These are phyloP conservation scores for Leptinotarsa haldemani DNA, from an alignment of 2,888 invertebrate genomes.

Conservation along the genomic window DNA sequence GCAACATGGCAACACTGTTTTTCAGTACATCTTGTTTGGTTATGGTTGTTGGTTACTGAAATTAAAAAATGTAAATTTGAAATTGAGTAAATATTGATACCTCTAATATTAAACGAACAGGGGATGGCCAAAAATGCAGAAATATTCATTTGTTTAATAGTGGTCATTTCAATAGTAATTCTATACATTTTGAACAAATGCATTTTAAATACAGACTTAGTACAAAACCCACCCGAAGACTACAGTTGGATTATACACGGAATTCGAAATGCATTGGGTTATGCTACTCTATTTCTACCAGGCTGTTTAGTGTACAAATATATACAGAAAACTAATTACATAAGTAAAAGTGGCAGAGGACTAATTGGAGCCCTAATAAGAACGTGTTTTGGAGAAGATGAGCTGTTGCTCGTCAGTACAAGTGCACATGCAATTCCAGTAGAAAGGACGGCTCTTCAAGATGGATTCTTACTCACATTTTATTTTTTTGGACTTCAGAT, in stretches of 20 bases:
- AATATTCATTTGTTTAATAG: slow-evolving; percentile 59
- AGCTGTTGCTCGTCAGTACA: slow-evolving; percentile 58
- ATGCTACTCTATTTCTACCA: slow-evolving; percentile 88
- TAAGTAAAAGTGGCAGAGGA: slow-evolving; percentile 76
- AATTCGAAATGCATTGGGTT: slow-evolving; percentile 85
- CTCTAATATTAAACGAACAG: not conserved
- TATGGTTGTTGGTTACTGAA: not conserved
- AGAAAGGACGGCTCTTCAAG: slow-evolving; percentile 69
- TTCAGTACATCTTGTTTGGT: not conserved
- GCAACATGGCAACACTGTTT: too few relatives aligned
- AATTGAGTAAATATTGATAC: not conserved
- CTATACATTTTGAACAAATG: slow-evolving; percentile 58
- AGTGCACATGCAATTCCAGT: slow-evolving; percentile 32
- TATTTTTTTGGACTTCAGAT: slow-evolving; percentile 91
- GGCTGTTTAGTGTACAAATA: slow-evolving; percentile 87
- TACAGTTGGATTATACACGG: slow-evolving; percentile 83
- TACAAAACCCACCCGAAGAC: slow-evolving; percentile 67
- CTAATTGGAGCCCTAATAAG: slow-evolving; percentile 65
- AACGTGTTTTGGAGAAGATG: slow-evolving; percentile 69
- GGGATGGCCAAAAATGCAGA: slow-evolving; percentile 63
- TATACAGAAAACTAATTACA: slow-evolving; percentile 80
- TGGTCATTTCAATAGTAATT: slow-evolving; percentile 44
- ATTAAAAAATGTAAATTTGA: not conserved
- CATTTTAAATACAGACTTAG: slow-evolving; percentile 58
- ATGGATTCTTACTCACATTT: slow-evolving; percentile 74